phyloP scores from a whole-genome alignment of 1,140 invertebrate species.

The Drepana arcuata region DNA sequence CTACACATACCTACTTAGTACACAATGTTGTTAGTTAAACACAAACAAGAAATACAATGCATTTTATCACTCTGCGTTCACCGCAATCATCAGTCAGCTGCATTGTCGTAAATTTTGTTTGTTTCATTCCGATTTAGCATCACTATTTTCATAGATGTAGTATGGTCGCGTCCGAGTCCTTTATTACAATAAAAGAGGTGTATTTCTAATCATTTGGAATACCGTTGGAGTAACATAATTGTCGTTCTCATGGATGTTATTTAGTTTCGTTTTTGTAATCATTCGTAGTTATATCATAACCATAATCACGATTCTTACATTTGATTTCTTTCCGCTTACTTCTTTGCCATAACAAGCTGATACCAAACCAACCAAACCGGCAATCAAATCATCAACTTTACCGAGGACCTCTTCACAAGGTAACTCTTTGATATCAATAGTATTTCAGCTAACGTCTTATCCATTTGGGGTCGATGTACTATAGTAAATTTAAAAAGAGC shows the following conservation, averaged over 20 bases:
- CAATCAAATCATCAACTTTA: slow-evolving; percentile 94
- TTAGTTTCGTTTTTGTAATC: slow-evolving; percentile 18
- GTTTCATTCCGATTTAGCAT: slow-evolving; percentile 9
- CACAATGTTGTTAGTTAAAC: too few species aligned
- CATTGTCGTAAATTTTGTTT: too few species aligned
- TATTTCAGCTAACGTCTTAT: not conserved
- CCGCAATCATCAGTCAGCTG: too few species aligned
- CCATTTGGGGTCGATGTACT: too few species aligned
- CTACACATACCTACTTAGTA: too few species aligned
- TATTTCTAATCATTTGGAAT: too few species aligned
- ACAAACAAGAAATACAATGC: too few species aligned
- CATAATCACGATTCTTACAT: slow-evolving; percentile 68
- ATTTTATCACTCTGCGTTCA: too few species aligned
- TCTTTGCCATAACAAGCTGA: slow-evolving; percentile 80
- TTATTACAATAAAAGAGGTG: too few species aligned
- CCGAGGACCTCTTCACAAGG: slow-evolving; percentile 94
- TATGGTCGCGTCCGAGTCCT: slow-evolving; percentile 6
- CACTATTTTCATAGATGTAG: slow-evolving; percentile 10
- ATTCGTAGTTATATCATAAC: slow-evolving; percentile 63
- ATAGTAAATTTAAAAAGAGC: too few species aligned
- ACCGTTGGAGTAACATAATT: too few species aligned
- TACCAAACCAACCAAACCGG: slow-evolving; percentile 93
- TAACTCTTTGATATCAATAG: slow-evolving; percentile 67
- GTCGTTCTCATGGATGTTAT: slow-evolving; percentile 2
- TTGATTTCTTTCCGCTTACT: slow-evolving; percentile 70